Base-by-base conservation (phyloP, 2,113 vertebrate species). In the Melanerpes aurifrons region DNA sequence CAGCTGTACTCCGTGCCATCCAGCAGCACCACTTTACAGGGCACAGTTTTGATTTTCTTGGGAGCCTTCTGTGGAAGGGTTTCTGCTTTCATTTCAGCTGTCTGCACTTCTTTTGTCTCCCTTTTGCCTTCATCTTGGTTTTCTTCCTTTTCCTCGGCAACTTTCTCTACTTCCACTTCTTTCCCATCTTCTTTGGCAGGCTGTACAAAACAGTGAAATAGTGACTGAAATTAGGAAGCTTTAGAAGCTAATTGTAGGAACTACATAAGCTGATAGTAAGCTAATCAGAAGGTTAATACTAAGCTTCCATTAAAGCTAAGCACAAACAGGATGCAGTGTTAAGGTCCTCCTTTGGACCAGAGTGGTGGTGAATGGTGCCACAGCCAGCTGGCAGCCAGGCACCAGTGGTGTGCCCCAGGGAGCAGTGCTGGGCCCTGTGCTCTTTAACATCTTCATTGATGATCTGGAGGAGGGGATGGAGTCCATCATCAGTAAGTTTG, bases 31-130 rank as follows among this genome's bases (percentile, higher is more conserved):
- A 99, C 98, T 72, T 98, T 98, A 96, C 99, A 99, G 82, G 97
- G 98, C 73, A 98, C 97, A 82, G 98, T 98, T 97, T 99, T 99
- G 96, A 98, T 98, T 97, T 98, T 99, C 97, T 98, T 99, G 90
- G 98, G 95, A 87, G 98, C 93, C 92, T 98, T 99, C 69, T 98
- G 98, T 63, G 97, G 96, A 62, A 97, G 92, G 76, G 92, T 95
- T 69, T 98, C 98, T 58, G 85, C 31, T 70, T 96, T 97, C 16
- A 95, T 94, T 94, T 98, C 98, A 96, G 88, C 92, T 87, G 93
- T 97, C 91, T 97, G 95, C 29, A 97, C 97, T 94, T 97, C 98
- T 87, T 98, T 98, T 28, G 97, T 97, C 77, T 98, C 98, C 61
- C 97, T 98, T 87, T 97, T 97, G 87, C 95, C 95, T 84, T 96